Base-by-base conservation (phyloP, 2,797 vertebrate genomes). In the Anableps anableps region DNA sequence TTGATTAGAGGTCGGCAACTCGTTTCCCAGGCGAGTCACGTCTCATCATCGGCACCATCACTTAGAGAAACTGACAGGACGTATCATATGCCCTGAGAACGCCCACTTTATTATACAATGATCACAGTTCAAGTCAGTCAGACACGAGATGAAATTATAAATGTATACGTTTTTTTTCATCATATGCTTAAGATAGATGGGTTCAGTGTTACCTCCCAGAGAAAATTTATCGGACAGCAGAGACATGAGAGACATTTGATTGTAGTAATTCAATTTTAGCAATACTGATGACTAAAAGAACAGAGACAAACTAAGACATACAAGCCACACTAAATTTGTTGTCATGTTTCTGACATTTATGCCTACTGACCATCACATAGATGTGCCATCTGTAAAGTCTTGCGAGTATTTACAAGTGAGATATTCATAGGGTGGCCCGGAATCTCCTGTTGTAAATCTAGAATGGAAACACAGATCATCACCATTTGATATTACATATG, bases 41-140 rank as follows among this genome's bases (percentile, higher is more conserved):
- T 86, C 55, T 85, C 41, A 2, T 92, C 91, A 93, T 91, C 88
- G 90, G 85, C 89, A 88, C 87, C 81, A 74, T 94, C 86, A 91
- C 87, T 90, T 89, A 88, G 86, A 91, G 91, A 92, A 92, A 88
- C 50, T 93, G 92, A 91, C 90, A 91, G 88, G 74, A 71, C 77
- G 51, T 79, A 74, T 89, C 87, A 89, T 82, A 85, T 74, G 75
- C 51, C 78, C 73, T 36, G 55, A 74, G 26, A 81, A 83, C 77
- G 80, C 77, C 75, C 55, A 80, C 78, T 90, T 85, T 76, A 11
- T 78, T 8, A 53, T 62, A 79, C 79, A 76, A 31, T 21, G 31
- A 10, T n/a, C 43, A 60, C 81, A 79, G 9, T 13, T 62, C 31
- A 38, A 3, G 36, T 43, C 14, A 3, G 36, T 43, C 14, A 43